phyloP scores from a whole-genome alignment of 2,888 invertebrate species.

The Trachelus tabidus region DNA sequence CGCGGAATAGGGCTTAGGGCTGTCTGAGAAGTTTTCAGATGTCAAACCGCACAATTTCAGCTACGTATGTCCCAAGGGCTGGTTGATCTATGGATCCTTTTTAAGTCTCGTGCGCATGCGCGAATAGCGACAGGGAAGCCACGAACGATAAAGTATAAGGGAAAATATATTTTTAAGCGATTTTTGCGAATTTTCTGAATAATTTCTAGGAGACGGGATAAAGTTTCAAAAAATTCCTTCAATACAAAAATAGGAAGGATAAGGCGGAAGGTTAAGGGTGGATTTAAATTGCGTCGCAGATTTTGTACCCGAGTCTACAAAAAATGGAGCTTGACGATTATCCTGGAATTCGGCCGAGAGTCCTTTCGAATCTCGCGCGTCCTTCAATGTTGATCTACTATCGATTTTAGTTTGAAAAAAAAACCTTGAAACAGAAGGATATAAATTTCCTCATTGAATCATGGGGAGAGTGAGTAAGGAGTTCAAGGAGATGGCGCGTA shows the following conservation, averaged over 20 bases:
- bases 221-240: fast-evolving
- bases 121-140: not conserved
- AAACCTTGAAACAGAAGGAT: not conserved
- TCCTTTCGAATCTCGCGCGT: not conserved
- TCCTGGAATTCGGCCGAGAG: not conserved
- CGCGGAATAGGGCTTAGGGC: not conserved
- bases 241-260: too few species aligned
- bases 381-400: too few species aligned
- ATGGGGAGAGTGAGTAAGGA: not conserved
- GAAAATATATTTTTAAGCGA: not conserved
- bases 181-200: not conserved
- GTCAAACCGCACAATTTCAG: not conserved
- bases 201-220: not conserved
- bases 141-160: not conserved
- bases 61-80: not conserved
- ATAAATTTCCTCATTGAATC: not conserved
- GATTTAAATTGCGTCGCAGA: not conserved
- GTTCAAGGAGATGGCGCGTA: not conserved
- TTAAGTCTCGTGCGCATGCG: not conserved
- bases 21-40: not conserved
- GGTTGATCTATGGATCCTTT: not conserved
- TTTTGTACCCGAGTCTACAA: not conserved
- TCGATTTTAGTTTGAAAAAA: not conserved
- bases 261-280: not conserved
- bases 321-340: not conserved